Conservation (phyloP, 1,140 invertebrate genomes). For the Drosophila erecta region DNA sequence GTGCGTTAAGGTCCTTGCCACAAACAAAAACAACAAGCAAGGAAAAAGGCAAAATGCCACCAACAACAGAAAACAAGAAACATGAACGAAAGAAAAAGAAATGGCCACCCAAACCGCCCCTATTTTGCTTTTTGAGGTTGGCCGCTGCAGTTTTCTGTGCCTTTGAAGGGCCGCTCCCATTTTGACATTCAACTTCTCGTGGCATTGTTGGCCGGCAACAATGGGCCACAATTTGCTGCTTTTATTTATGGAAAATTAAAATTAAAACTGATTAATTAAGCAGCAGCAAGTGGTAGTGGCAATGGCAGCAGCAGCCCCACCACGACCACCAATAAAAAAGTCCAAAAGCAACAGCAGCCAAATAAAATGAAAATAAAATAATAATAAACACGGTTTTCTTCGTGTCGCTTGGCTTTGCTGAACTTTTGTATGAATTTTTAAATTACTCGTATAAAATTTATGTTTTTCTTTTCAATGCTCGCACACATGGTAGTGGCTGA, state of each 20-base stretch:
- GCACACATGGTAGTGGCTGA: constrained; percentile 4
- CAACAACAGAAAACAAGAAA: neutral
- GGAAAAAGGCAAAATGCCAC: neutral
- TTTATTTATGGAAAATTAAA: constrained; percentile 55
- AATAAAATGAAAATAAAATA: constrained; percentile 56
- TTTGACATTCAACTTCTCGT: constrained; percentile 31
- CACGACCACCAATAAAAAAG: neutral
- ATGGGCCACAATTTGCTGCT: constrained; percentile 34
- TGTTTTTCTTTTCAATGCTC: constrained; percentile 53
- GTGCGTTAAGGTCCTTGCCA: constrained; percentile 17
- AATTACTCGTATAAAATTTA: constrained; percentile 63
- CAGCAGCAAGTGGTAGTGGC: constrained; percentile 5
- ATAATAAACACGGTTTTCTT: constrained; percentile 17
- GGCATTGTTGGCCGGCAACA: constrained; percentile 33
- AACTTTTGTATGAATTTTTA: constrained; percentile 65
- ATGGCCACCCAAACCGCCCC: neutral
- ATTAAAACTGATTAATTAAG: constrained; percentile 73
- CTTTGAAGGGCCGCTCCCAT: constrained; percentile 31
- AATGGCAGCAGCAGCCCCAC: neutral
- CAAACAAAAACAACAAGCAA: constrained; percentile 1
- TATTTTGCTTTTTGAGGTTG: constrained; percentile 34
- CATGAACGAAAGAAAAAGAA: neutral
- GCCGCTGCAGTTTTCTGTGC: constrained; percentile 7
- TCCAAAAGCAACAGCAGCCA: constrained; percentile 29
- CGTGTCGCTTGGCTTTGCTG: constrained; percentile 24